phyloP scores from a whole-genome alignment of 30 jellyfish, hydroid and myxozoan species.

The Catostylus mosaicus region DNA sequence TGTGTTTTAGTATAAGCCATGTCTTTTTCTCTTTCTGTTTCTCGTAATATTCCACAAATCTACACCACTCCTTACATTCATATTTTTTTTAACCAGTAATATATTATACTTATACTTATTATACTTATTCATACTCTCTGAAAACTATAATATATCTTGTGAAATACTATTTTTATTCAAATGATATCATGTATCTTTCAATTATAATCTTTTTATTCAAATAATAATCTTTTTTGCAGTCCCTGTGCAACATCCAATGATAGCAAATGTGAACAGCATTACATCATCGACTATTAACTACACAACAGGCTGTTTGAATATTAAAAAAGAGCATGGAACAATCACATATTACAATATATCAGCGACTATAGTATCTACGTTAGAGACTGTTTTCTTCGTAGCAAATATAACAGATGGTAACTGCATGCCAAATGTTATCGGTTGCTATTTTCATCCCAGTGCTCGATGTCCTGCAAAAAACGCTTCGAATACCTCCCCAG shows the following conservation, averaged over 20 bases:
- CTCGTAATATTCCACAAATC: too few relatives aligned
- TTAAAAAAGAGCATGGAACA: slow-evolving; percentile 31
- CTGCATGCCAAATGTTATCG: not conserved
- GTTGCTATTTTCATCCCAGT: not conserved
- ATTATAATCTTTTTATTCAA: too few relatives aligned
- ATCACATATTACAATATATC: slow-evolving; percentile 12
- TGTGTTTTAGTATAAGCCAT: too few relatives aligned
- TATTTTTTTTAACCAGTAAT: too few relatives aligned
- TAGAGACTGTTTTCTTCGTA: not conserved
- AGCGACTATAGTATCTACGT: not conserved
- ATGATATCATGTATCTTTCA: too few relatives aligned
- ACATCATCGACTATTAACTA: slow-evolving; percentile 8
- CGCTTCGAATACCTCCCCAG: not conserved
- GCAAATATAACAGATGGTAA: not conserved
- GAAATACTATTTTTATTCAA: too few relatives aligned
- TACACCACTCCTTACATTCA: too few relatives aligned
- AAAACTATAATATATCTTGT: too few relatives aligned
- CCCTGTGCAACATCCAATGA: slow-evolving; percentile 21
- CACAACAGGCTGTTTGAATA: slow-evolving; percentile 35
- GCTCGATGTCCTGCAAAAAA: not conserved
- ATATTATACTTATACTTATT: too few relatives aligned
- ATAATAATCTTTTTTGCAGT: slow-evolving; percentile 10
- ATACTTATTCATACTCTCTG: too few relatives aligned
- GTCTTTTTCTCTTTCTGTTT: too few relatives aligned
- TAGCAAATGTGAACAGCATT: not conserved